phyloP scores from a whole-genome alignment of 2,113 vertebrate genomes.

The Clarias macrocephalus region DNA sequence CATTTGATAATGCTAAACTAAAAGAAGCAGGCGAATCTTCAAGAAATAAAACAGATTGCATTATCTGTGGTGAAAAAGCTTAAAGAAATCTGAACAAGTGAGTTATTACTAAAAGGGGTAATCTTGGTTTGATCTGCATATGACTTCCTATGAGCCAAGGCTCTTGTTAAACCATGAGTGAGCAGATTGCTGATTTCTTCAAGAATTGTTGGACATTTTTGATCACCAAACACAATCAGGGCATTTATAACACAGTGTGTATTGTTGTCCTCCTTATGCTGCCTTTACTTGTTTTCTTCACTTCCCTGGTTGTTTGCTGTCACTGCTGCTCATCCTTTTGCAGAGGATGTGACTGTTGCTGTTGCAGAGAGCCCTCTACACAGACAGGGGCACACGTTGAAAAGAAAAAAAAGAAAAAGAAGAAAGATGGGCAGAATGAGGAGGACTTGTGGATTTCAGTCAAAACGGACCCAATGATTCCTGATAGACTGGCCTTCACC shows the following conservation, averaged over 20 bases:
- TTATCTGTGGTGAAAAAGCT: neutral
- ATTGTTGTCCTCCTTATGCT: constrained; percentile 81
- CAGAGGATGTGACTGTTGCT: constrained; percentile 59
- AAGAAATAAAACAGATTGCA: neutral
- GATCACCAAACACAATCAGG: constrained; percentile 81
- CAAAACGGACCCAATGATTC: constrained; percentile 81
- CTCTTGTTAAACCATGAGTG: constrained; percentile 63
- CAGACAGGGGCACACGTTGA: constrained; percentile 54
- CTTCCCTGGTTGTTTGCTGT: constrained; percentile 81
- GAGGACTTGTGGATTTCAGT: constrained; percentile 96
- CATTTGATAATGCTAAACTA: neutral
- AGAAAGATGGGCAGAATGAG: constrained; percentile 60
- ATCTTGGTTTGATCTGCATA: constrained; percentile 28
- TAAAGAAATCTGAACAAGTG: neutral
- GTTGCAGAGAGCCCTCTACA: constrained; percentile 28
- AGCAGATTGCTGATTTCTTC: constrained; percentile 79
- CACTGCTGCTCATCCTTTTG: constrained; percentile 85
- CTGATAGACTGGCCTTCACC: constrained; percentile 71
- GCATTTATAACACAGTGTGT: constrained; percentile 87
- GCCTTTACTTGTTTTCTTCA: constrained; percentile 78
- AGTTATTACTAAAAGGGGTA: neutral
- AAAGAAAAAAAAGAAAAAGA: constrained; percentile 78
- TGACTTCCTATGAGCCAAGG: neutral
- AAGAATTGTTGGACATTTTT: constrained; percentile 77
- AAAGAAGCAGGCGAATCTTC: neutral